Evolutionary conservation across 2,113 vertebrate species (phyloP), one percentile per base, ranked within the genome.

Genomic region (Rafetus swinhoei): DNA sequence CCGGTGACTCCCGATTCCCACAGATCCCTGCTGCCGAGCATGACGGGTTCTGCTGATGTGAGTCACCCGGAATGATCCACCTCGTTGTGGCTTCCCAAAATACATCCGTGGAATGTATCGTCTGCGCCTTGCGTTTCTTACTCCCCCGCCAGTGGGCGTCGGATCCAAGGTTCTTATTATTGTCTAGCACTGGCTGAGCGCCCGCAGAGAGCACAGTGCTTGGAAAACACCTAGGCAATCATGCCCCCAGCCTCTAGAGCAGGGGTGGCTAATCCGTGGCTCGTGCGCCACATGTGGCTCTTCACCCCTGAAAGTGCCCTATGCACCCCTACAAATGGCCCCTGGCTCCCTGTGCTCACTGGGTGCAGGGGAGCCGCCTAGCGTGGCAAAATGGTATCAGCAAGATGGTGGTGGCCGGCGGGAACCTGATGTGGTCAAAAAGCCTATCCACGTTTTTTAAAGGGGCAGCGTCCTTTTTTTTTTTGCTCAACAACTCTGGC

Each of bases 1-100:
- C 4, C 3, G 9, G 16, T 35, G 65, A 18, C 18, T 15, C n/a
- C 15, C 32, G 9, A 21, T 19, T 72, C 65, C n/a, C 32, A 9
- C 6, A 1, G 32, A 18, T 69, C 62, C 62, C 15, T 69, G 0
- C 3, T 0, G 0, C 2, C 0, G 11, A 1, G 24, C 0, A 0
- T 5, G 74, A 14, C 77, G 39, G 65, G 77, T n/a, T n/a, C 32
- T 0, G 10, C 32, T 4, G 39, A 10, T 76, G 29, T 1, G 57
- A 92, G 76, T 88, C 2, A 1, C 52, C 2, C 79, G 39, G 77
- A 72, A 77, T 39, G 90, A 88, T 32, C 5, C 1, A 0, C 9
- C 1, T 0, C 13, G 39, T 27, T 50, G 3, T 0, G 1, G 6
- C 84, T 87, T 45, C 57, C 90, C 35, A 82, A 92, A 95, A 60